Base-by-base conservation (phyloP, 2,797 vertebrate genomes). In the Betta splendens region DNA sequence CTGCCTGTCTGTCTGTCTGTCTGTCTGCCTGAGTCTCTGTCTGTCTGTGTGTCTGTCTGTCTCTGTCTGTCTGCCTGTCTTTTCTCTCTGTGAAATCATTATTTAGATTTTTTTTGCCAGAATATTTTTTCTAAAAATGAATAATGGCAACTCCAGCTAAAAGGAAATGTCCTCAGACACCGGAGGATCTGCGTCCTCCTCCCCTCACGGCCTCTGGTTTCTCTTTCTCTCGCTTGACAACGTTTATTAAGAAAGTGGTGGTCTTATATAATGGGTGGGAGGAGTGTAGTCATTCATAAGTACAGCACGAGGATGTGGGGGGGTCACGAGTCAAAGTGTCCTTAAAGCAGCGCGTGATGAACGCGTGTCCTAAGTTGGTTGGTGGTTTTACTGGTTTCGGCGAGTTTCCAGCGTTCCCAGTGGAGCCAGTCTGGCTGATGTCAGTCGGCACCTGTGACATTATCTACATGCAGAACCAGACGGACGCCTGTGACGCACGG, bases 261-360 rank as follows among this genome's bases (percentile, higher is more conserved):
- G 64, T 42, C 39, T 83, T 79, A 80, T 70, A 68, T 84, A 79
- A 82, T 59, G 18, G 60, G 64, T 66, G 64, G 64, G 71, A 74
- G 77, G 75, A 72, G 69, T 56, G 57, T 59, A 63, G 58, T 68
- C 71, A 80, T 79, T 84, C 73, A 82, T 72, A 70, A 78, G 73
- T 65, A 44, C 18, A 48, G 49, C 67, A 69, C 1, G 17, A 71
- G 62, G 75, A 69, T 60, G 51, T 49, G 25, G 37, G 22, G 42
- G 68, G 64, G 65, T 54, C 47, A 28, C 46, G 35, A 55, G 25
- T 48, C n/a, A 50, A 25, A 66, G 10, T 29, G 18, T 23, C 17
- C 17, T 46, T 52, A 52, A 51, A 52, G 20, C 42, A 17, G 2
- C 20, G 21, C 17, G 22, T 35, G 3, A 8, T 0, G 3, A 8